Base-by-base conservation (phyloP, 2,113 vertebrate species). In the Tor tambroides region DNA sequence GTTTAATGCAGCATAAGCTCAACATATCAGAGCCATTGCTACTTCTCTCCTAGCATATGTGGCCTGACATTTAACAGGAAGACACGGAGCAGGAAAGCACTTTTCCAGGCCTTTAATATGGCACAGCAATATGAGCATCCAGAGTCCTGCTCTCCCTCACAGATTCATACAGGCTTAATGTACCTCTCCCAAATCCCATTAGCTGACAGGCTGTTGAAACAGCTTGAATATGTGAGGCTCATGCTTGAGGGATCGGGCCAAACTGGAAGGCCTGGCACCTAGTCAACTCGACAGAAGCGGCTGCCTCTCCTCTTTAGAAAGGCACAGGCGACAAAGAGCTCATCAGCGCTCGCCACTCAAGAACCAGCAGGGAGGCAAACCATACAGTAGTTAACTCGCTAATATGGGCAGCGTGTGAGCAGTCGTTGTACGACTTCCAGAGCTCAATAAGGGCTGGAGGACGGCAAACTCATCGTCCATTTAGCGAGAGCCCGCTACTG, bases 151-250 rank as follows among this genome's bases (percentile, higher is more conserved):
- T 89, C 90, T 86, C 88, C 86, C 90, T 90, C 86, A 89, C 84
- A 89, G 88, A 90, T 87, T 88, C 86, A 90, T 89, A 90, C 91
- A 91, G 85, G 88, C 88, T 89, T 90, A 91, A 90, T 91, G 91
- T 90, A 91, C 91, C 91, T 90, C 89, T 90, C 91, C 89, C 88
- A 89, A 90, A 90, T 90, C 87, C 88, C 91, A 91, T 91, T 90
- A 90, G 86, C 85, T 90, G 91, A 90, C 91, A 91, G 91, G 89
- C 91, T 89, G 91, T 87, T 89, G 91, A 89, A 90, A 90, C 91
- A 91, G 91, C 91, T 91, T 91, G 91, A 91, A 89, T 89, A 89
- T 90, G 91, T 87, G 89, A 88, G 86, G 87, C 89, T 90, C 89
- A 91, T 88, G 91, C 91, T 91, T 89, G 85, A 89, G 89, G 91